phyloP scores from a whole-genome alignment of 2,113 vertebrate genomes.

The Plotosus lineatus region DNA sequence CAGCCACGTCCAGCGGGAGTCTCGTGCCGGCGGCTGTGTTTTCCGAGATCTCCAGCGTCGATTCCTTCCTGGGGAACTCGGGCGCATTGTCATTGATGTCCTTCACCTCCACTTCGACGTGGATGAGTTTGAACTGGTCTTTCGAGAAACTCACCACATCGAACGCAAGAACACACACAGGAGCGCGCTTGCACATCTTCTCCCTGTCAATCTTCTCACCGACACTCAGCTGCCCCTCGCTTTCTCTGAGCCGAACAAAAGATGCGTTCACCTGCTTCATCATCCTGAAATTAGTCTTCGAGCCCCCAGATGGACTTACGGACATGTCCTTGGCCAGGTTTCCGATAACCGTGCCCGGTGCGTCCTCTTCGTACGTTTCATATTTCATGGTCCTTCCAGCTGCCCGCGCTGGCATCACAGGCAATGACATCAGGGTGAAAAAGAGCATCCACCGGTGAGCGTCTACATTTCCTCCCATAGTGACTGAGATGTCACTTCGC shows the following conservation, averaged over 20 bases:
- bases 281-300: constrained; percentile 86
- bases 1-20: constrained; percentile 86
- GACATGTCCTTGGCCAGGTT: constrained; percentile 89
- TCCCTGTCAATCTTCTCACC: constrained; percentile 92
- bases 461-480: constrained; percentile 40
- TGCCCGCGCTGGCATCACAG: constrained; percentile 57
- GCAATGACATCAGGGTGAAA: constrained; percentile 57
- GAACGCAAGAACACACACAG: constrained; percentile 87
- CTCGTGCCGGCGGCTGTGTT: constrained; percentile 88
- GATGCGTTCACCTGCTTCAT: constrained; percentile 97
- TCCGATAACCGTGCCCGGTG: constrained; percentile 89
- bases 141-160: constrained; percentile 93
- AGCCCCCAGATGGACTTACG: constrained; percentile 70
- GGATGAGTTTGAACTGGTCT: constrained; percentile 89
- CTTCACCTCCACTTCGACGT: constrained; percentile 95
- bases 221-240: constrained; percentile 90
- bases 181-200: constrained; percentile 81
- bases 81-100: constrained; percentile 96
- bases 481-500: constrained; percentile 51
- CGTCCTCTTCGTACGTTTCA: constrained; percentile 90
- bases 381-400: constrained; percentile 86
- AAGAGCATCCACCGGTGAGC: constrained; percentile 60
- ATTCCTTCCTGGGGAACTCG: constrained; percentile 83
- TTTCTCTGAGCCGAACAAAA: constrained; percentile 85
- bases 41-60: constrained; percentile 87